Conservation (phyloP, 2,888 invertebrate genomes). For the Rotaria macrura region DNA sequence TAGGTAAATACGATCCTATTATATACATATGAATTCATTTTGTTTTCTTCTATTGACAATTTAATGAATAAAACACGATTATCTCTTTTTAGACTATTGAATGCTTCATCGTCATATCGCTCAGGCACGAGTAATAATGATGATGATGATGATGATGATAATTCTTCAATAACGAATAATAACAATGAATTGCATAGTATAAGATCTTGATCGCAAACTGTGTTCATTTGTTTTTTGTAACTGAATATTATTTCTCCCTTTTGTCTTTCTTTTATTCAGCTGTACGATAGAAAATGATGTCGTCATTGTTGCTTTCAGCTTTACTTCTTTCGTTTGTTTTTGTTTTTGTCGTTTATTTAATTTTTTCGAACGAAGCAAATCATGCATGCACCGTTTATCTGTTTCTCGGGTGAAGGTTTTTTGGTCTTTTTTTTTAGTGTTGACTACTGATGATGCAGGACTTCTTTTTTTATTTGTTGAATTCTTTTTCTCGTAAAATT, state of each 20-base stretch:
- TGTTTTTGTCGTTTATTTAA: neutral
- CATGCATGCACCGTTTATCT: neutral
- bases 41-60: neutral
- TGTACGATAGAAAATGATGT: neutral
- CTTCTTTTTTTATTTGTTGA: neutral
- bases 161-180: conserved; percentile 3
- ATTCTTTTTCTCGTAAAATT: neutral
- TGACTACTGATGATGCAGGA: neutral
- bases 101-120: neutral
- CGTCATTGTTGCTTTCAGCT: neutral
- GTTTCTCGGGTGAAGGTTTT: neutral
- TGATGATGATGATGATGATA: conserved; percentile 4
- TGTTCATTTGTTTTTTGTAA: neutral
- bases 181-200: neutral
- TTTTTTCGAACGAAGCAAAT: neutral
- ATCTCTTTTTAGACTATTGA: neutral
- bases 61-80: neutral
- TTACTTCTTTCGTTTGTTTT: neutral
- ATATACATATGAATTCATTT: neutral
- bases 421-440: neutral
- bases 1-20: neutral
- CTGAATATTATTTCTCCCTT: neutral
- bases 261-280: neutral
- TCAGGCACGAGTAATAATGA: neutral
- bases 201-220: neutral